Evolutionary conservation across 2,888 invertebrate genomes (phyloP).

Genomic region (Maniola hyperantus): DNA sequence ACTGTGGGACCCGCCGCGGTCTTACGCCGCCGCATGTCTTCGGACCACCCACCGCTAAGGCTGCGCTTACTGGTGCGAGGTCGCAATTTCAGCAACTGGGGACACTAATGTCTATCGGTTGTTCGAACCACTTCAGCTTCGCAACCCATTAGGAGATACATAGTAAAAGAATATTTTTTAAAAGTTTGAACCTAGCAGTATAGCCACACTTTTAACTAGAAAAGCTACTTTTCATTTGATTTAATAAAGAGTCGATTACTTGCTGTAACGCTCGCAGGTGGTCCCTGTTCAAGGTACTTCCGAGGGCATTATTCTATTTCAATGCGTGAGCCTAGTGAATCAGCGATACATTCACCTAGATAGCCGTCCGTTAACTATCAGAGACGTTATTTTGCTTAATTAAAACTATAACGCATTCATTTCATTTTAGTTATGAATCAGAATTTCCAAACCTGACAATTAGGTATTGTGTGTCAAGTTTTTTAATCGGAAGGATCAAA

Average conservation of each 20-base stretch:
- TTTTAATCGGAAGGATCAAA: neutral
- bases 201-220: no score
- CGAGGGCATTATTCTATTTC: slow-evolving; percentile 39
- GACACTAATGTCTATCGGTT: no score
- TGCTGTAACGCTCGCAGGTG: slow-evolving; percentile 17
- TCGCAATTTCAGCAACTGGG: no score
- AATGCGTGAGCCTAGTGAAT: slow-evolving; percentile 33
- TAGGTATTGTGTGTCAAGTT: neutral
- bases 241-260: slow-evolving; percentile 14
- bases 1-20: no score
- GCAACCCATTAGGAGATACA: no score
- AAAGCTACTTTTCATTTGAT: no score
- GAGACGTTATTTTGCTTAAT: slow-evolving; percentile 16
- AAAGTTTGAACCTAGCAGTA: no score
- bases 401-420: neutral
- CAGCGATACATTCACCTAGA: slow-evolving; percentile 36
- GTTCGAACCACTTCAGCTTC: no score
- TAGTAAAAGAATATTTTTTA: no score
- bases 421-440: neutral
- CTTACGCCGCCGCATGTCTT: no score
- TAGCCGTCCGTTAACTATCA: slow-evolving; percentile 18
- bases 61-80: no score
- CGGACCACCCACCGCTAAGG: no score
- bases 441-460: neutral
- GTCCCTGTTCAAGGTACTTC: slow-evolving; percentile 37